phyloP scores from a whole-genome alignment of 1,140 invertebrate genomes.

The Holcopasites calliopsidis region DNA sequence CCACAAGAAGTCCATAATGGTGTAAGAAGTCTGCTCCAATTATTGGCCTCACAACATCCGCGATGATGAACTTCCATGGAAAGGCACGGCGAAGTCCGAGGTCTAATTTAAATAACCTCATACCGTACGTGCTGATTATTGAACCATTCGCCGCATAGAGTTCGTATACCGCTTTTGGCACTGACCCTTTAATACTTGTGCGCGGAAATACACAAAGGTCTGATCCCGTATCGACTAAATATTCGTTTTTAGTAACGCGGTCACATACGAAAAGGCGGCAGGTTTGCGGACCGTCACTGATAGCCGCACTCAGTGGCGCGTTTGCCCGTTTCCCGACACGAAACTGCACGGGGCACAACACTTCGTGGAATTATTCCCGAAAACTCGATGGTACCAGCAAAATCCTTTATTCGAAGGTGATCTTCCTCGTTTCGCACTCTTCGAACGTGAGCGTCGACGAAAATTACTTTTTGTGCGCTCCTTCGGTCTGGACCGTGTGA shows the following conservation, averaged over 20 bases:
- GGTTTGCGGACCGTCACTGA: neutral
- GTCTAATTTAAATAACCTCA: neutral
- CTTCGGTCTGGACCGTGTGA: neutral
- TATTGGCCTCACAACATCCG: no score
- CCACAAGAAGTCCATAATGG: no score
- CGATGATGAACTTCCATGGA: neutral
- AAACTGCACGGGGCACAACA: neutral
- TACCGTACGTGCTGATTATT: neutral
- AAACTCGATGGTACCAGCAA: neutral
- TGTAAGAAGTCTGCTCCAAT: no score
- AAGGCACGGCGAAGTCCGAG: no score
- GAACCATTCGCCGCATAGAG: neutral
- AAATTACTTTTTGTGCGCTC: no score
- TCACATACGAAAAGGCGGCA: neutral
- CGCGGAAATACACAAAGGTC: slow-evolving; percentile 2
- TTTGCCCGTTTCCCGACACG: neutral
- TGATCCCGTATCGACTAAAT: neutral
- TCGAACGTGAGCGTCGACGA: neutral
- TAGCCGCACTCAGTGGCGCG: neutral
- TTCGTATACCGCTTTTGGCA: neutral
- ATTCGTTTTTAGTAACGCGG: neutral
- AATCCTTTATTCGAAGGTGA: neutral
- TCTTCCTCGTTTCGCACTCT: neutral
- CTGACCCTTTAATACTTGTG: neutral
- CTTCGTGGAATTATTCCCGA: neutral